Base-by-base conservation (phyloP, 2,888 invertebrate species). In the Ormyrus nitidulus region DNA sequence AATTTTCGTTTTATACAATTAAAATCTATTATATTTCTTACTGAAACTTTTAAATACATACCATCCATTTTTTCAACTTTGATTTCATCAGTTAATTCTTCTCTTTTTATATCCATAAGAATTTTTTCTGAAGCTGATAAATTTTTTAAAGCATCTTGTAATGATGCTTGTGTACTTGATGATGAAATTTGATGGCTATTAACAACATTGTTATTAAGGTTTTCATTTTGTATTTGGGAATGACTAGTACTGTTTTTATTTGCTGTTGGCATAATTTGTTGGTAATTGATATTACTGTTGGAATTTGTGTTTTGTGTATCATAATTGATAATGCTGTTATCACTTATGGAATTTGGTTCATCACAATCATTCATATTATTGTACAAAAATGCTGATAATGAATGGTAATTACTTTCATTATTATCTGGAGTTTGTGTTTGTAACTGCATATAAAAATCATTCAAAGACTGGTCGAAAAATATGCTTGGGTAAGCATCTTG, bases 51-150 rank as follows among this genome's bases (percentile, higher is more conserved):
- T 53, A 13, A 19, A 10, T 46, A 51, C 34, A 58, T 49, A 81
- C 81, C 79, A 76, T 77, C 76, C 62, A 7, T 10, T 51, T 80
- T 58, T 68, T 81, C 82, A 54, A 10, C 5, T 71, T 82, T 82
- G 10, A 80, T 56, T 5, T n/a, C 70, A 44, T 5, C 6, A 51
- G 69, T 11, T 19, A 80, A 65, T 46, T 62, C 59, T 79, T 81
- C 81, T 64, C 66, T 62, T 34, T 82, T 82, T 44, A 82, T 82
- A 10, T 74, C 19, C 56, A 71, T 71, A 9, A 82, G 72, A 11
- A 82, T 51, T 49, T 80, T 58, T 53, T 82, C 80, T 34, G 82
- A 77, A 7, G 70, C 71, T 48, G 74, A 70, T 53, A 82, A 71
- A 46, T 82, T 80, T 62, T 76, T 68, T 19, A 81, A 59, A 49